These are phyloP conservation scores for Macroglossus sobrinus DNA, from an alignment of 2,113 vertebrate genomes.

Conservation along the genomic window DNA sequence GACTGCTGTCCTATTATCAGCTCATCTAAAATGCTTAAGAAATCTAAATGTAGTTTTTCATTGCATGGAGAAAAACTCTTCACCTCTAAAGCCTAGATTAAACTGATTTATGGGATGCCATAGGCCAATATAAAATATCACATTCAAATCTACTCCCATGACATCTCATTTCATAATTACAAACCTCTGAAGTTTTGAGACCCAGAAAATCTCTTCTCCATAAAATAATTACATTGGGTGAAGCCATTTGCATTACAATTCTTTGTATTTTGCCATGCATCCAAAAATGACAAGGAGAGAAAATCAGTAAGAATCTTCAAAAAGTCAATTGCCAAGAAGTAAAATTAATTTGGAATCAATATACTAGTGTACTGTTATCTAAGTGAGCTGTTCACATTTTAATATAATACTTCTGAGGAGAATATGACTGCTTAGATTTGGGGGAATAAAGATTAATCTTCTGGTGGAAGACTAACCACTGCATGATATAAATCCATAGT, in stretches of 20 bases:
- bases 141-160: not conserved
- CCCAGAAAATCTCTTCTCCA: not conserved
- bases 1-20: conserved; percentile 28
- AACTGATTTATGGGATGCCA: not conserved
- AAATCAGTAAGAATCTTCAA: not conserved
- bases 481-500: not conserved
- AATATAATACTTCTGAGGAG: not conserved
- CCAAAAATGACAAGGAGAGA: not conserved
- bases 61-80: not conserved
- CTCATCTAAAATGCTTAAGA: conserved; percentile 60
- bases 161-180: not conserved
- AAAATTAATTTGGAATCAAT: not conserved
- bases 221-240: not conserved
- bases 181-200: not conserved
- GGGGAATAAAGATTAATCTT: not conserved
- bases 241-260: not conserved
- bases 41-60: conserved; percentile 34
- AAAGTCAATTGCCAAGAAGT: not conserved
- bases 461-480: not conserved
- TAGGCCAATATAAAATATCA: not conserved
- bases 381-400: not conserved
- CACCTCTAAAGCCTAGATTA: not conserved
- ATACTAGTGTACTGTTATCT: not conserved
- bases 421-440: not conserved
- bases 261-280: not conserved